These are phyloP conservation scores for Drosophila eohydei DNA, from an alignment of 2,888 invertebrate genomes.

Conservation along the genomic window DNA sequence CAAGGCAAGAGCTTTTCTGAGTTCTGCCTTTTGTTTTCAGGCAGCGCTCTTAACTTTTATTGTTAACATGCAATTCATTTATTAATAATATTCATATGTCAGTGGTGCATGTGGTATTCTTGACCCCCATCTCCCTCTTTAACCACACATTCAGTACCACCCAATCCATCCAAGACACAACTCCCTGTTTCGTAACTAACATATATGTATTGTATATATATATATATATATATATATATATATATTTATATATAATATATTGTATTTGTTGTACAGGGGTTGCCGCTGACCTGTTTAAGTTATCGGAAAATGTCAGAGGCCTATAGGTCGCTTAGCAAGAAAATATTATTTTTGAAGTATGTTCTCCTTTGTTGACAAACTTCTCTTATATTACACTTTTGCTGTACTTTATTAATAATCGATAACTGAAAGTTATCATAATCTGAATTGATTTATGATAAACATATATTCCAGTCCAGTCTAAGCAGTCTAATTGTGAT, in stretches of 20 bases:
- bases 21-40: slow-evolving; percentile 50
- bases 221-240: background rate
- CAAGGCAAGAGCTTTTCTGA: slow-evolving; percentile 56
- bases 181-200: background rate
- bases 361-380: background rate
- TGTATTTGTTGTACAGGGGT: slow-evolving; percentile 13
- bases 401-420: background rate
- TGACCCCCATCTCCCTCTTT: background rate
- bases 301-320: slow-evolving; percentile 8
- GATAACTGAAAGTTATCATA: too few species aligned
- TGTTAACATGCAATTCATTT: slow-evolving; percentile 79
- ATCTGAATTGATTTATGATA: too few species aligned
- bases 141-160: background rate
- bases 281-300: slow-evolving; percentile 23
- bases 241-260: background rate
- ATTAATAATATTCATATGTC: slow-evolving; percentile 74
- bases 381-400: background rate
- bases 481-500: too few species aligned
- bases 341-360: background rate
- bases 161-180: background rate
- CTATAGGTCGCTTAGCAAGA: background rate
- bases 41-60: slow-evolving; percentile 69
- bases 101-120: slow-evolving; percentile 49
- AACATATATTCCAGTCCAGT: too few species aligned
- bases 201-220: background rate